Evolutionary conservation across 1,140 invertebrate species (phyloP).

Genomic region (Pemphigus obesinymphae): DNA sequence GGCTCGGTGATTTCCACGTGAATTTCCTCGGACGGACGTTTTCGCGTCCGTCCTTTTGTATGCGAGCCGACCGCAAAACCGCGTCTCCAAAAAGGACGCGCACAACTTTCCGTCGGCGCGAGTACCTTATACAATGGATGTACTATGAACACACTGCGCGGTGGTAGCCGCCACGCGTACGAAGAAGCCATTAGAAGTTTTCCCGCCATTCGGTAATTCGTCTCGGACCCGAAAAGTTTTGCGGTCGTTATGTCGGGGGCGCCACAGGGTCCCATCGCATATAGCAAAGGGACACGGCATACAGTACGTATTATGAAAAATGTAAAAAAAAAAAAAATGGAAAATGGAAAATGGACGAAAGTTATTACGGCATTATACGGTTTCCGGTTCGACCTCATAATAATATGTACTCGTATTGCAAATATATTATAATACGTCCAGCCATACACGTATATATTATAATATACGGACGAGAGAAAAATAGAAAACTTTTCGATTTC

Average conservation of each 20-base stretch:
- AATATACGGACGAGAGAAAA: not conserved
- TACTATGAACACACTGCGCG: too few relatives aligned
- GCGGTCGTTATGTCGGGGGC: conserved; percentile 23
- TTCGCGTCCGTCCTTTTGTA: too few relatives aligned
- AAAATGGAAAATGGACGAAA: conserved; percentile 18
- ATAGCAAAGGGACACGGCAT: not conserved
- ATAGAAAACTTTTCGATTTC: not conserved
- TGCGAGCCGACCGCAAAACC: too few relatives aligned
- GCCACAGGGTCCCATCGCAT: not conserved
- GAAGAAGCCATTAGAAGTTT: conserved; percentile 37
- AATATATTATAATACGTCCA: conserved; percentile 35
- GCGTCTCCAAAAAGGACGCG: too few relatives aligned
- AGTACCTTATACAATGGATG: too few relatives aligned
- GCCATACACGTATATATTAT: too few relatives aligned
- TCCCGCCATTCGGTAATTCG: conserved; percentile 16
- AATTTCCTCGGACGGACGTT: too few relatives aligned
- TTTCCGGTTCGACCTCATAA: conserved; percentile 27
- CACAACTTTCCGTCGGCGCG: too few relatives aligned
- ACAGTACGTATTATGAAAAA: not conserved
- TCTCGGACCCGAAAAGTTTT: conserved; percentile 20
- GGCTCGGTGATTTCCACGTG: too few relatives aligned
- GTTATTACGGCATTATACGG: conserved; percentile 34
- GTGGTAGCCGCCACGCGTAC: too few relatives aligned
- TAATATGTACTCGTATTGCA: conserved; percentile 13
- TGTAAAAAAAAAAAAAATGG: not conserved